Evolutionary conservation across 2,797 vertebrate species (phyloP).

Genomic region (Myotis daubentonii): DNA sequence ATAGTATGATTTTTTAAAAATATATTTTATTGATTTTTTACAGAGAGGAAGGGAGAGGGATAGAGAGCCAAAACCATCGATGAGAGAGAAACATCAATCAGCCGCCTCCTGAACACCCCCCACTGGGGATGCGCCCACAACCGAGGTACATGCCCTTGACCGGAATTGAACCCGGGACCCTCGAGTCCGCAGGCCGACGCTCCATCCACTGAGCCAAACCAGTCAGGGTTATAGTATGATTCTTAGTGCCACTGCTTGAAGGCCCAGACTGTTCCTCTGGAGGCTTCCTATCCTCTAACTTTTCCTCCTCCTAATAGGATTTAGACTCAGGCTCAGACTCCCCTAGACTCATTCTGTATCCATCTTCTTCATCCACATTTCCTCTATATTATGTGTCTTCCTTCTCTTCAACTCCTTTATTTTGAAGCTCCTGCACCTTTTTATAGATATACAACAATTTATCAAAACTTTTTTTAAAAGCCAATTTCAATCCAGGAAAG

Average conservation of each 20-base stretch:
- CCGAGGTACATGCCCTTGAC: no score
- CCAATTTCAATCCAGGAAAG: background rate
- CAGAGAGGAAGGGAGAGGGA: no score
- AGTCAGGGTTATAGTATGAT: background rate
- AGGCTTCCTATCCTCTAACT: background rate
- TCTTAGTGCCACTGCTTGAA: background rate
- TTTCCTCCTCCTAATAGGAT: background rate
- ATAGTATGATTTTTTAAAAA: background rate
- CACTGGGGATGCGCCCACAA: no score
- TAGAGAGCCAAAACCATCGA: no score
- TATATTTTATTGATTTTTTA: no score
- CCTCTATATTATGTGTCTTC: background rate
- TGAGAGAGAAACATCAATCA: no score
- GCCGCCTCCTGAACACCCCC: no score
- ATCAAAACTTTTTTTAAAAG: conserved; percentile 23
- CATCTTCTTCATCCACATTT: background rate
- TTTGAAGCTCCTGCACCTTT: background rate
- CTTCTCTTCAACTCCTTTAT: background rate
- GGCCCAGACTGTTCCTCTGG: background rate
- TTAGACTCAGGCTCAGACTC: background rate
- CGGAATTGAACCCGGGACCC: no score
- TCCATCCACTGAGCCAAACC: no score
- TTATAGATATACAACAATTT: background rate
- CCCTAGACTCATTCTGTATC: background rate
- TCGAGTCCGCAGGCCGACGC: no score